Percentiles rank a stretch among this genome's conserved stretches.
Conservation (phyloP, 1,140 invertebrate genomes). For the Pseudomyrmex flavicornis region DNA sequence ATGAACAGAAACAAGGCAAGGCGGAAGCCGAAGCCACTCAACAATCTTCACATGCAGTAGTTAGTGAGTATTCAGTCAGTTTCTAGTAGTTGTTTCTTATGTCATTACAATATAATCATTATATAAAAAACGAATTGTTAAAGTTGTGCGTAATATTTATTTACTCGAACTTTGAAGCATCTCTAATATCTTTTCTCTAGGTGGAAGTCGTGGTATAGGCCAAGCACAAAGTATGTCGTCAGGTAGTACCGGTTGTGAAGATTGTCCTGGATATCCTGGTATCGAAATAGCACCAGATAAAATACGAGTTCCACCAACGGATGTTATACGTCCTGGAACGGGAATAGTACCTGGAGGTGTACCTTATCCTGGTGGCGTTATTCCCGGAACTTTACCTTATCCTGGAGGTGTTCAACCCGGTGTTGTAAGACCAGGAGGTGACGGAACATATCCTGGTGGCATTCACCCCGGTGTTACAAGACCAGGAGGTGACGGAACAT, state of each 20-base stretch:
- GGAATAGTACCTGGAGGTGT: constrained; percentile 1
- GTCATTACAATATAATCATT: neutral
- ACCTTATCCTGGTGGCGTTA: constrained; percentile 21
- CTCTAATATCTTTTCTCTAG: constrained; percentile 79
- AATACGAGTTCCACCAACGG: constrained; percentile 29
- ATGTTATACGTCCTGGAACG: constrained; percentile 1
- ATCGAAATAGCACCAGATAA: constrained; percentile 60
- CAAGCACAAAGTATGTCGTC: constrained; percentile 91
- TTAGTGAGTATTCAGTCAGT: constrained; percentile 88
- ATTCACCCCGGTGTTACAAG: constrained; percentile 46
- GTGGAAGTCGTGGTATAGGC: constrained; percentile 91
- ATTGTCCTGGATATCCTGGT: constrained; percentile 77
- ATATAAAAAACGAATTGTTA: neutral
- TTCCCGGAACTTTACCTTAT: constrained; percentile 52
- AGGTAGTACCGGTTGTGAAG: constrained; percentile 81
- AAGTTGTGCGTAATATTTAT: no score
- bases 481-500: constrained; percentile 8
- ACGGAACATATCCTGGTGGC: constrained; percentile 51
- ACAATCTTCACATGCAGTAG: constrained; percentile 89
- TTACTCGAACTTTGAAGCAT: neutral
- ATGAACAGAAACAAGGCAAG: constrained; percentile 88
- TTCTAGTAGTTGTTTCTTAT: neutral
- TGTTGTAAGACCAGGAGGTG: constrained; percentile 33
- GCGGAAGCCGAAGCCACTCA: constrained; percentile 91
- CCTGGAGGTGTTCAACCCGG: constrained; percentile 61